Evolutionary conservation across 37 sponge, comb jelly and placozoan genomes (phyloP), one percentile per base, ranked within the genome.

Genomic region (Chondrilla cf. caribensis): DNA sequence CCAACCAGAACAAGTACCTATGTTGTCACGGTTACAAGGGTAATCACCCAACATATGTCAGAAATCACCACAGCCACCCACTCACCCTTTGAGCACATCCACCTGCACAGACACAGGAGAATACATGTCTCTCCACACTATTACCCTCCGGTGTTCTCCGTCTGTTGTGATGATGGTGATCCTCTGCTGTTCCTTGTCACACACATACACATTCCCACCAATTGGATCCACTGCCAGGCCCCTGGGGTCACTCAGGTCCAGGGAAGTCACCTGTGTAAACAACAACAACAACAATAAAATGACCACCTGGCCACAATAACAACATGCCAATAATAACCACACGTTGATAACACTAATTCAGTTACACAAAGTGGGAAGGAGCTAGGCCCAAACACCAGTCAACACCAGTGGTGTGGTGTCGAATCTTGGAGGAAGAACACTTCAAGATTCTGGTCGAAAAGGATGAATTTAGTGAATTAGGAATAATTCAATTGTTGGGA

Each of bases 1-100:
- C 76, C 44, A 73, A 8, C 76, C 76, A 73, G 44, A 73, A 73
- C 76, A 73, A 21, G 64, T 62, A 62, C 64, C 64, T 62, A n/a
- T 9, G 64, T 47, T 47, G 51, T 47, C 29, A 62, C 22, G 64
- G 29, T n/a, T 19, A 19, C 64, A 62, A 28, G 6, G 22, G 64
- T 62, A 4, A 62, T 7, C 7, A n/a, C 18, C 7, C 6, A 6
- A 62, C 64, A 62, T 62, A 7, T 55, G 57, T 19, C 57, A 19
- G 57, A 28, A 7, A 15, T 6, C 29, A 19, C 6, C 25, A n/a
- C 15, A 28, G 64, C 64, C 6, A 29, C 29, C 29, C 4, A 62
- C 64, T 15, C 21, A 40, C 24, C 76, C 76, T 19, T n/a, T n/a
- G 0, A 21, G 3, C 76, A 39, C n/a, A 25, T 73, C 76, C 40